phyloP scores from a whole-genome alignment of 2,888 invertebrate genomes.

The Augochlorella aurata region DNA sequence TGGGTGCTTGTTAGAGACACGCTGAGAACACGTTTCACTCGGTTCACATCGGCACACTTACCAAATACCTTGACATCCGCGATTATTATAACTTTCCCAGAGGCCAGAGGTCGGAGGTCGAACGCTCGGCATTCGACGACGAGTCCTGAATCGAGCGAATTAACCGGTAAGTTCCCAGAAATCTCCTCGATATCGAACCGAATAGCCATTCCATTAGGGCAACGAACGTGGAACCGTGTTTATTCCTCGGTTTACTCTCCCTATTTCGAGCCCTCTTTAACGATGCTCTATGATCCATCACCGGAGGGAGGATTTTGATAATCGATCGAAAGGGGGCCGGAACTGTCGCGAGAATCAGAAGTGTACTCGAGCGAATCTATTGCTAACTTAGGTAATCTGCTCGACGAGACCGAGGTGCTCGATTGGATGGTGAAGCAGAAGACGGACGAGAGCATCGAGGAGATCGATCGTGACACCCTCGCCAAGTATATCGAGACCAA shows the following conservation, averaged over 20 bases:
- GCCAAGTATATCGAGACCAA: constrained; percentile 93
- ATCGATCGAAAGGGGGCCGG: no score
- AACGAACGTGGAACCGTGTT: not conserved
- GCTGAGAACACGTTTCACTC: constrained; percentile 23
- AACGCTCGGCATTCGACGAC: not conserved
- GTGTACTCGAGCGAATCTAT: constrained; percentile 33
- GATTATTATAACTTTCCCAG: not conserved
- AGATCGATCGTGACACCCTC: constrained; percentile 91
- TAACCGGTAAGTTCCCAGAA: constrained; percentile 52
- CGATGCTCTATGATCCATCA: not conserved
- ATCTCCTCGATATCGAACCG: constrained; percentile 39
- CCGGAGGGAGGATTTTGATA: not conserved
- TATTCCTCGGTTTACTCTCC: not conserved
- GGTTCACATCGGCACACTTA: constrained; percentile 15
- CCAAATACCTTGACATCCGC: not conserved
- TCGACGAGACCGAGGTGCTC: constrained; percentile 91
- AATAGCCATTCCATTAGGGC: constrained; percentile 66
- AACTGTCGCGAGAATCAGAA: not conserved
- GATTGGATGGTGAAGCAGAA: constrained; percentile 96
- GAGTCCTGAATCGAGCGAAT: not conserved
- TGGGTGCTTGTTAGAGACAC: not conserved
- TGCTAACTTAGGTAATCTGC: constrained; percentile 85
- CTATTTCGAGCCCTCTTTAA: not conserved
- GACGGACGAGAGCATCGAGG: constrained; percentile 95
- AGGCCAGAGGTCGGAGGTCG: not conserved